Conservation (phyloP, 2,797 vertebrate genomes). For the Propithecus perrieri region DNA sequence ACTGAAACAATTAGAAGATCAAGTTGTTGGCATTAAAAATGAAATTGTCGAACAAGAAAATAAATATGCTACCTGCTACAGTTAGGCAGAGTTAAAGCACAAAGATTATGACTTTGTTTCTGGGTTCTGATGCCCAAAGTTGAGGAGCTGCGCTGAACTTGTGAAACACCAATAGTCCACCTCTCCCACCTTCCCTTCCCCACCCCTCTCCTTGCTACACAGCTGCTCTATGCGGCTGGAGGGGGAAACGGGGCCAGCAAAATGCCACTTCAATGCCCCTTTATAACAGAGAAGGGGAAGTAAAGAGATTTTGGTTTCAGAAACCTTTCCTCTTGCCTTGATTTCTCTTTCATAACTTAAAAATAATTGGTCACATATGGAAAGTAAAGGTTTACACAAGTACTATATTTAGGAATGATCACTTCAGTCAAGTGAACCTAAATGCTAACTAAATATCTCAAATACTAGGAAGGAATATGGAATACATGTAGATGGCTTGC, state of each 20-base stretch:
- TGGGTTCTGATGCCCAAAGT: neutral
- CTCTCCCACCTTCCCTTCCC: neutral
- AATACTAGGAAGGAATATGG: neutral
- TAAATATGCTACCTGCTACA: constrained; percentile 83
- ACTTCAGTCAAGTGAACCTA: neutral
- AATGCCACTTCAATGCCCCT: neutral
- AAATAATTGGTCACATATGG: neutral
- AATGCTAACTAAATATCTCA: neutral
- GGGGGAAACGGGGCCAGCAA: neutral
- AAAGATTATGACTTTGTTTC: neutral
- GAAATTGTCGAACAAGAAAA: constrained; percentile 85
- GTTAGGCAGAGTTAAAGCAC: constrained; percentile 63
- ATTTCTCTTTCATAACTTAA: constrained; percentile 33
- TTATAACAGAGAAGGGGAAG: neutral
- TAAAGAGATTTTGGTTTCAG: neutral
- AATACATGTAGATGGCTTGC: neutral
- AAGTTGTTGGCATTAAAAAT: constrained; percentile 85
- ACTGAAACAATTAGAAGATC: constrained; percentile 84
- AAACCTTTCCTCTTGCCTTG: neutral
- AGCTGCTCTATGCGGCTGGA: neutral
- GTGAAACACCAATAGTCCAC: neutral
- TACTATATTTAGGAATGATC: neutral
- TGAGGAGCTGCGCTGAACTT: neutral
- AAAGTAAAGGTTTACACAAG: neutral
- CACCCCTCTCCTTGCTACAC: rapidly evolving